Percentiles rank a stretch among this genome's conserved stretches.
These are phyloP conservation scores for Nematopogon swammerdamellus DNA, from an alignment of 2,888 invertebrate genomes.

Conservation along the genomic window DNA sequence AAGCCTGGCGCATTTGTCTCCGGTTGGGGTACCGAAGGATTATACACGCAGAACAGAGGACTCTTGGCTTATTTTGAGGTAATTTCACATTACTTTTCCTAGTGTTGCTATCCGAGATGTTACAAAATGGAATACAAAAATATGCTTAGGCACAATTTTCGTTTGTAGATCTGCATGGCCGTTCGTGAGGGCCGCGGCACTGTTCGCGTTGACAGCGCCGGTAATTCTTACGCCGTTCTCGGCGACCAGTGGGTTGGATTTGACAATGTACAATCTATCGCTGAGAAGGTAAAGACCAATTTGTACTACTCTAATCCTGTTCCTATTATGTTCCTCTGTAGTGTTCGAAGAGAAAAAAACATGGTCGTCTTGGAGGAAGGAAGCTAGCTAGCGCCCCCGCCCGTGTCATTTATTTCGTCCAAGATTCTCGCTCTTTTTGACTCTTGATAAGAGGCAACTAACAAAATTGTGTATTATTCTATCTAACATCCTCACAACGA, in stretches of 20 bases:
- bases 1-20: conserved; percentile 55
- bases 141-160: conserved; percentile 1
- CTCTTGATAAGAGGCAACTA: no score
- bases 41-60: conserved; percentile 66
- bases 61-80: conserved; percentile 73
- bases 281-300: conserved; percentile 54
- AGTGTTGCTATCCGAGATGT: conserved; percentile 3
- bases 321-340: no score
- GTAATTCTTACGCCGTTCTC: conserved; percentile 63
- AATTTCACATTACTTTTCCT: conserved; percentile 6
- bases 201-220: conserved; percentile 55
- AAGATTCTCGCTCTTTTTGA: no score
- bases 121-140: conserved; percentile 4
- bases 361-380: no score
- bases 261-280: conserved; percentile 65
- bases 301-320: no score
- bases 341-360: no score
- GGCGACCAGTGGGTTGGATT: conserved; percentile 81
- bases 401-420: no score
- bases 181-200: conserved; percentile 54
- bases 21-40: conserved; percentile 63
- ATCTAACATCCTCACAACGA: no score
- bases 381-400: no score
- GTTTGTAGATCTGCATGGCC: conserved; percentile 50
- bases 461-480: no score